Conservation (phyloP, 1,140 invertebrate genomes). For the Listronotus bonariensis region DNA sequence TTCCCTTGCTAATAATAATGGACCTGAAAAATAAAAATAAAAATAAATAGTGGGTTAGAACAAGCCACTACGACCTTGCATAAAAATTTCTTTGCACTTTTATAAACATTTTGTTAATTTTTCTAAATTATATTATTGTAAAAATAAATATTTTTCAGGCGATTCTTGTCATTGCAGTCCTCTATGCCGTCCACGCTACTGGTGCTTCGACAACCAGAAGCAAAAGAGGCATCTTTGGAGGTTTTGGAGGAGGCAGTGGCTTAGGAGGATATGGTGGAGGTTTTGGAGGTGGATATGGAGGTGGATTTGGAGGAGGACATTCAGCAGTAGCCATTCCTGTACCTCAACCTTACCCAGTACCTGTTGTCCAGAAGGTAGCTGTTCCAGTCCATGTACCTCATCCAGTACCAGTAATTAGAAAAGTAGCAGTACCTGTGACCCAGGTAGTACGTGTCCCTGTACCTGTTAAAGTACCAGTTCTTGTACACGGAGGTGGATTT, state of each 20-base stretch:
- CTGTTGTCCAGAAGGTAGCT: conserved; percentile 14
- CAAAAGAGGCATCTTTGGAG: not conserved
- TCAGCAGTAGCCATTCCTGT: conserved; percentile 12
- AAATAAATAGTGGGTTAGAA: too few species aligned
- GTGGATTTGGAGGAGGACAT: not conserved
- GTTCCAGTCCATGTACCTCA: conserved; percentile 21
- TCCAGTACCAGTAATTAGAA: conserved; percentile 12
- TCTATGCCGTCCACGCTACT: not conserved
- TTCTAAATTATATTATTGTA: too few species aligned
- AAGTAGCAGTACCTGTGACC: not conserved
- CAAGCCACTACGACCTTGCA: too few species aligned
- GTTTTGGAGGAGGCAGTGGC: not conserved
- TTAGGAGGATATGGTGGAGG: not conserved
- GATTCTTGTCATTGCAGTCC: too few species aligned
- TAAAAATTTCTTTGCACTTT: too few species aligned
- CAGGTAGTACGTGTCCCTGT: conserved; percentile 14
- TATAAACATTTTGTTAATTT: too few species aligned
- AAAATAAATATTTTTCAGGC: too few species aligned
- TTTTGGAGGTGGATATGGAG: not conserved
- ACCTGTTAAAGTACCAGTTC: not conserved
- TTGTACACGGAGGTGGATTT: conserved; percentile 7
- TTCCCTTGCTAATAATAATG: too few species aligned
- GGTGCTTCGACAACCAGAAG: not conserved
- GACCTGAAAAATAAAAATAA: too few species aligned
- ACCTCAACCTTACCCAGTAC: conserved; percentile 15